Percentiles rank a stretch among this genome's conserved stretches.
Evolutionary conservation across 30 jellyfish, hydroid and myxozoan species (phyloP).

Genomic region (Hydractinia echinata): DNA sequence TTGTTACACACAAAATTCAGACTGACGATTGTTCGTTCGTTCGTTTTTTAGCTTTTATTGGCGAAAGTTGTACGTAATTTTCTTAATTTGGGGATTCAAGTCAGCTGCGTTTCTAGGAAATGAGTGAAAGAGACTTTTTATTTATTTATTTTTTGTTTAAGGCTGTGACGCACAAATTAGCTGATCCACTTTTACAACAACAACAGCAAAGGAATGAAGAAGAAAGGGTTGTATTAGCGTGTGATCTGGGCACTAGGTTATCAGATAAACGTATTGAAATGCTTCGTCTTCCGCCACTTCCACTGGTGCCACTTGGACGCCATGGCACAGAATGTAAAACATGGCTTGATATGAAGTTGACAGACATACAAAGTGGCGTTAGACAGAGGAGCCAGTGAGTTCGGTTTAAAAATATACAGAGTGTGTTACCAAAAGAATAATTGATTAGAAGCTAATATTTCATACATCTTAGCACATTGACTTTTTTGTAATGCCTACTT

Average conservation of each 20-base stretch:
- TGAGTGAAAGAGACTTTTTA: constrained; percentile 1
- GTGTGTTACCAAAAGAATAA: neutral
- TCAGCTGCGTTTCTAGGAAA: neutral
- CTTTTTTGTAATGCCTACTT: neutral
- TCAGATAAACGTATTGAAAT: constrained; percentile 43
- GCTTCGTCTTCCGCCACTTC: constrained; percentile 73
- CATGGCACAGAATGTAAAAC: constrained; percentile 71
- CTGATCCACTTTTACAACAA: constrained; percentile 70
- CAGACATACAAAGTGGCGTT: constrained; percentile 58
- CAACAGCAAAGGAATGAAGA: constrained; percentile 56
- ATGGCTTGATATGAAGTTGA: constrained; percentile 62
- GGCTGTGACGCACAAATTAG: constrained; percentile 53
- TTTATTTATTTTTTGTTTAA: neutral
- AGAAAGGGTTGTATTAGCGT: constrained; percentile 48
- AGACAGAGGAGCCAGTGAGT: constrained; percentile 85
- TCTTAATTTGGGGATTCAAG: too few relatives aligned
- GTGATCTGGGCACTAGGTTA: constrained; percentile 52
- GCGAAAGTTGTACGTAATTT: too few relatives aligned
- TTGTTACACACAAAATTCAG: too few relatives aligned
- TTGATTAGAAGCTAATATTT: neutral
- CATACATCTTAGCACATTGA: neutral
- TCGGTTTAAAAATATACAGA: neutral
- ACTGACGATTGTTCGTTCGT: too few relatives aligned
- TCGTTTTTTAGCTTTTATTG: too few relatives aligned
- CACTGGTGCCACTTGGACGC: constrained; percentile 79